Base-by-base conservation (phyloP, 2,888 invertebrate genomes). In the Meganola albula region DNA sequence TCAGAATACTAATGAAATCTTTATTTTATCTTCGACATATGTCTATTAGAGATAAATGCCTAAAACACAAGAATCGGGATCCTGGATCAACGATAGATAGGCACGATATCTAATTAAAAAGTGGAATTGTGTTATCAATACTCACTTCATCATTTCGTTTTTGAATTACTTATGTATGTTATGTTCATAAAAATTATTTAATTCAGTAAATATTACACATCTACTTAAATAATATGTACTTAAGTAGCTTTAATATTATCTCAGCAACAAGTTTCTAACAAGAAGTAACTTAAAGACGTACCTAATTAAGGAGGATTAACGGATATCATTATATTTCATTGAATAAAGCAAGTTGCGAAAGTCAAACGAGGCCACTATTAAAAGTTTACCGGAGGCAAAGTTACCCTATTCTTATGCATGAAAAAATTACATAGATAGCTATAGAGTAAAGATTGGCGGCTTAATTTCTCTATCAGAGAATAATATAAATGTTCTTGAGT, bases 401-500 rank as follows among this genome's bases (percentile, higher is more conserved):
- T 57, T 56, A 48, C 48, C 49, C 53, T 51, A 65, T 67, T 68
- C 61, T 60, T 67, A 63, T 67, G 61, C 67, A 63, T 65, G 65
- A 63, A 62, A 62, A 59, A 63, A 62, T 66, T n/a, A n/a, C n/a
- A n/a, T n/a, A n/a, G n/a, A n/a, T 62, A 65, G 50, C 60, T 47
- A 41, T 40, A 37, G 35, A 54, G 43, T 44, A 40, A 50, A 43
- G 41, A 40, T 40, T 41, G 42, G 34, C 26, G 34, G 43, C 44
- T 44, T 31, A 36, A 34, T 37, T 35, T 29, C 31, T 31, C 36
- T 24, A 13, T 18, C 39, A n/a, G n/a, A n/a, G n/a, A n/a, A n/a
- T n/a, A n/a, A n/a, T n/a, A n/a, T n/a, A n/a, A n/a, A n/a, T n/a
- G n/a, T n/a, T n/a, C n/a, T n/a, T n/a, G n/a, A n/a, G n/a, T n/a